Percentiles rank a stretch among this genome's conserved stretches.
Evolutionary conservation across 2,797 vertebrate species (phyloP).

Genomic region (Darevskia nairensis): DNA sequence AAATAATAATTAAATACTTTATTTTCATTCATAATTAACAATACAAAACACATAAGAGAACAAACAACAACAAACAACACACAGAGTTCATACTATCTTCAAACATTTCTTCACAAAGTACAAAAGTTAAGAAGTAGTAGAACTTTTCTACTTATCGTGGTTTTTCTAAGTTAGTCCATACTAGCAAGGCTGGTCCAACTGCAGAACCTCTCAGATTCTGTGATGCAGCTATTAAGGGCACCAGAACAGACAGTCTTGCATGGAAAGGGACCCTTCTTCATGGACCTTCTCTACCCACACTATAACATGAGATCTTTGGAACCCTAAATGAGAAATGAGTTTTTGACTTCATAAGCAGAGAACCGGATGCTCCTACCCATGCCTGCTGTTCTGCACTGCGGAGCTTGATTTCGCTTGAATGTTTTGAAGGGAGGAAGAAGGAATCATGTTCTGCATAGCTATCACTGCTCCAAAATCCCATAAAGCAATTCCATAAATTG

Average conservation of each 20-base stretch:
- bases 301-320: not conserved
- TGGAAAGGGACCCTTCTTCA: not conserved
- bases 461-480: slow-evolving; percentile 4
- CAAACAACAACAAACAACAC: too few species aligned
- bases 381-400: not conserved
- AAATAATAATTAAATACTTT: too few species aligned
- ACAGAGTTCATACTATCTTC: too few species aligned
- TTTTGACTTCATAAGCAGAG: not conserved
- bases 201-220: not conserved
- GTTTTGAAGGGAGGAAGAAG: not conserved
- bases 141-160: too few species aligned
- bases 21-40: too few species aligned
- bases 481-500: not conserved
- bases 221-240: not conserved
- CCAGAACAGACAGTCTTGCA: not conserved
- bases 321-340: not conserved
- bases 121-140: too few species aligned
- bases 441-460: not conserved
- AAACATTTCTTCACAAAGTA: too few species aligned
- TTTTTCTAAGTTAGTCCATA: not conserved
- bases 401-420: not conserved
- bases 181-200: not conserved
- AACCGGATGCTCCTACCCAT: not conserved
- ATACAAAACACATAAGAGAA: too few species aligned
- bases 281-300: not conserved